A percentile compares a stretch with the other conserved stretches of the same genome.
Conservation (phyloP, 2,113 vertebrate genomes). For the Anser cygnoides region DNA sequence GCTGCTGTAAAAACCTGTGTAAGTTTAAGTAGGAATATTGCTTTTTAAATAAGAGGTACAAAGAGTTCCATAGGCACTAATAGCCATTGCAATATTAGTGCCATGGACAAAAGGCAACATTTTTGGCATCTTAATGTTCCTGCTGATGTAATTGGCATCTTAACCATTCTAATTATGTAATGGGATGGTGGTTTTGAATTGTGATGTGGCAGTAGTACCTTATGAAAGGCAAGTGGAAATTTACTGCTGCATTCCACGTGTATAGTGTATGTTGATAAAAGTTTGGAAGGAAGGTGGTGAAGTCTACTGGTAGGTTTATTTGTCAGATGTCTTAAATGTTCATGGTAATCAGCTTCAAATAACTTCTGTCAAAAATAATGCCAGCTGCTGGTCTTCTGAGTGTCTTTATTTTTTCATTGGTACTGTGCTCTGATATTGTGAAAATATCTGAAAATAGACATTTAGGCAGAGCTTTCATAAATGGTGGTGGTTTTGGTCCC, state of each 20-base stretch:
- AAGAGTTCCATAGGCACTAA: not conserved
- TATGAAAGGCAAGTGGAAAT: not conserved
- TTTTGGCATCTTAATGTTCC: not conserved
- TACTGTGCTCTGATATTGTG: not conserved
- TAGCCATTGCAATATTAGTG: not conserved
- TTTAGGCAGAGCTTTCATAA: not conserved
- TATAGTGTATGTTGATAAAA: not conserved
- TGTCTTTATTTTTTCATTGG: accelerated
- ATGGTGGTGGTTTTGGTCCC: not conserved
- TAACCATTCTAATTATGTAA: too few species aligned
- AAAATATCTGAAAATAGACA: accelerated
- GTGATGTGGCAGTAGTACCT: not conserved
- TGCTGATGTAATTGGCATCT: not conserved
- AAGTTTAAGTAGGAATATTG: not conserved
- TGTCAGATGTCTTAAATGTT: not conserved
- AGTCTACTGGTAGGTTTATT: not conserved
- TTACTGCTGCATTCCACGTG: not conserved
- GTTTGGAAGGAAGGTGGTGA: not conserved
- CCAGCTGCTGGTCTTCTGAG: not conserved
- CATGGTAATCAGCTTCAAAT: not conserved
- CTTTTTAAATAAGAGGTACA: not conserved
- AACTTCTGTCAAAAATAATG: not conserved
- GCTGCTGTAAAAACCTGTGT: not conserved
- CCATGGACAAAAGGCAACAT: not conserved
- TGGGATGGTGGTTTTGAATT: not conserved